These are phyloP conservation scores for Chaetogeoica ovagalla DNA, from an alignment of 2,888 invertebrate genomes.

Conservation along the genomic window DNA sequence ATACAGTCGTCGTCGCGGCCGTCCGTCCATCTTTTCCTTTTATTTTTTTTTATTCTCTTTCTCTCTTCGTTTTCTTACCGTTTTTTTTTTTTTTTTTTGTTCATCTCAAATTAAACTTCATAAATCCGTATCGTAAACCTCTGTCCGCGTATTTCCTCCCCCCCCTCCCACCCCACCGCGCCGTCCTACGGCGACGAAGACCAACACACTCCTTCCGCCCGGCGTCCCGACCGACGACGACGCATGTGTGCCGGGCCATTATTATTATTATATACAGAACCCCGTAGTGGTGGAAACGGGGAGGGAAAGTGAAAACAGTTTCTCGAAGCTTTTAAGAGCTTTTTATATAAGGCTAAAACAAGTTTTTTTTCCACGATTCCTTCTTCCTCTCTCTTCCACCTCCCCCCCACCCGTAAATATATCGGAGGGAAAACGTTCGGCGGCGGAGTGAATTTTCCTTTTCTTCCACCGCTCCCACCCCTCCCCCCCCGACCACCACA, in stretches of 20 bases:
- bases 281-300: neutral
- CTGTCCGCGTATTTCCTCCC: neutral
- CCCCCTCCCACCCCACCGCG: too few species aligned
- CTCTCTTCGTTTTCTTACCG: conserved; percentile 32
- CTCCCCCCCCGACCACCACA: neutral
- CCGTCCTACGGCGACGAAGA: neutral
- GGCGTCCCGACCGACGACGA: too few species aligned
- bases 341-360: conserved; percentile 53
- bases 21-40: conserved; percentile 43
- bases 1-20: conserved; percentile 28
- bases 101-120: conserved; percentile 51
- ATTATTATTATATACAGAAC: conserved; percentile 49
- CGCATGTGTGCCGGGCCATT: conserved; percentile 37
- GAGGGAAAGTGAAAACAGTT: conserved; percentile 49
- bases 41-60: conserved; percentile 30
- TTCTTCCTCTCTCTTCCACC: too few species aligned
- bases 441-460: conserved; percentile 50
- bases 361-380: too few species aligned
- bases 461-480: conserved; percentile 16
- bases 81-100: conserved; percentile 43
- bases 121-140: conserved; percentile 51
- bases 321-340: conserved; percentile 52
- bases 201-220: neutral
- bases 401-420: conserved; percentile 18
- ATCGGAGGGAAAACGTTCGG: conserved; percentile 45